phyloP scores from a whole-genome alignment of 2,888 invertebrate species.

The Patella caerulea region DNA sequence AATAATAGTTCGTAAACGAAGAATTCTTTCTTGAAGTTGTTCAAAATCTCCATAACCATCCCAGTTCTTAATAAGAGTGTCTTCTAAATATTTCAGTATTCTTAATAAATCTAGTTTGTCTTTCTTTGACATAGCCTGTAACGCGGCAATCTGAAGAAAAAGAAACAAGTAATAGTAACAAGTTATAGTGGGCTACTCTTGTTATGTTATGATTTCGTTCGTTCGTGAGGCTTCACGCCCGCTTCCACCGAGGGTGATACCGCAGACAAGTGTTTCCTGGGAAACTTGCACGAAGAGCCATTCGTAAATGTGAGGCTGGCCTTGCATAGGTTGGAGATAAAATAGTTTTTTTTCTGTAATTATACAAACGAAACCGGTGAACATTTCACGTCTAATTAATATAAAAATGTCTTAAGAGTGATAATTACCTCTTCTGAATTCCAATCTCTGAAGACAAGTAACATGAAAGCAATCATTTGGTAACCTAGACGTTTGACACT shows the following conservation, averaged over 20 bases:
- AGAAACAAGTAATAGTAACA: no score
- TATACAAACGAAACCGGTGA: no score
- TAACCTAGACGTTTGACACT: conserved; percentile 67
- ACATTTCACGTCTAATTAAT: neutral
- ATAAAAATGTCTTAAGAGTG: neutral
- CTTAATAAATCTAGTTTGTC: conserved; percentile 57
- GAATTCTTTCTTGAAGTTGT: conserved; percentile 65
- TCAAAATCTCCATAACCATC: conserved; percentile 66
- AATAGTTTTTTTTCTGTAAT: no score
- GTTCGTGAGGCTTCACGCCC: no score
- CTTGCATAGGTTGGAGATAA: no score
- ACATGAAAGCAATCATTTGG: conserved; percentile 67
- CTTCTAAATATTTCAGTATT: conserved; percentile 60
- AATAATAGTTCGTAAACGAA: conserved; percentile 60
- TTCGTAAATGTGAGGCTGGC: no score
- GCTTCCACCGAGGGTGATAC: no score
- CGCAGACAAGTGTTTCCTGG: no score
- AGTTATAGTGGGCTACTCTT: no score
- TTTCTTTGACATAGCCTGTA: conserved; percentile 53
- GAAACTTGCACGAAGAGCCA: no score
- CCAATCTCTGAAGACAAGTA: conserved; percentile 67
- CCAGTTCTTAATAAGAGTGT: conserved; percentile 61
- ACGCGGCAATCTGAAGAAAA: conserved; percentile 52
- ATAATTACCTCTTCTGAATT: conserved; percentile 60
- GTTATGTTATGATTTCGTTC: no score